Base-by-base conservation (phyloP, 2,888 invertebrate species). In the Serrognathus titanus region DNA sequence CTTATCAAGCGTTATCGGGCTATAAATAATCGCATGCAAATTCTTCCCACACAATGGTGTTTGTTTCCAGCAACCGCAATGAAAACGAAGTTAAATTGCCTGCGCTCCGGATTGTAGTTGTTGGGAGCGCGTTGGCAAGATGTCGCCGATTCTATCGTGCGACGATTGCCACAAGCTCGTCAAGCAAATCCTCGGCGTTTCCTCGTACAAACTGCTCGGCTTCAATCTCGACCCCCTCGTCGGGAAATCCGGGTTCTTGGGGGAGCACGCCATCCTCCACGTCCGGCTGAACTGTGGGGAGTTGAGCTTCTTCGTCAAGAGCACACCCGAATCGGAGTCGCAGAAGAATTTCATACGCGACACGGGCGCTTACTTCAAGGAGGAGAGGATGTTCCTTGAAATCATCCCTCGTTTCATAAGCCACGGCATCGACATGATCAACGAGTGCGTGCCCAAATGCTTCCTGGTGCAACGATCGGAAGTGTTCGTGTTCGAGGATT, bases 231-330 rank as follows among this genome's bases (percentile, higher is more conserved):
- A 5, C 11, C 45, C 45, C 6, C 9, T 51, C 12, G 12, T 7
- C 2, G 51, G 43, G 35, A 12, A 11, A 39, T 11, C 39, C 2
- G 55, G 55, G 8, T 36, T 39, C 6, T 20, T 70, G 45, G 69
- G 70, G 6, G 66, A 69, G 39, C 69, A 69, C 53, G 57, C 59
- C 13, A 58, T 58, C 10, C 59, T 70, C 11, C 20, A 38, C 4
- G 36, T 51, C 12, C 35, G 40, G 0, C 9, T 3, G 3, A 45
- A 10, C n/a, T 12, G 20, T 13, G 43, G n/a, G 2, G 63, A 54
- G 11, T 53, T 76, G 1, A 70, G 69, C 16, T 82, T 84, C 58
- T 88, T 88, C 66, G 74, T 85, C 0, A 88, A 88, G 71, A 78
- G 81, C 6, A 73, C 85, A 51, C 86, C 87, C 0, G 75, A 74